Percentiles rank a stretch among this genome's conserved stretches.
Conservation (phyloP, 2,113 vertebrate genomes). For the Poicephalus gulielmi region DNA sequence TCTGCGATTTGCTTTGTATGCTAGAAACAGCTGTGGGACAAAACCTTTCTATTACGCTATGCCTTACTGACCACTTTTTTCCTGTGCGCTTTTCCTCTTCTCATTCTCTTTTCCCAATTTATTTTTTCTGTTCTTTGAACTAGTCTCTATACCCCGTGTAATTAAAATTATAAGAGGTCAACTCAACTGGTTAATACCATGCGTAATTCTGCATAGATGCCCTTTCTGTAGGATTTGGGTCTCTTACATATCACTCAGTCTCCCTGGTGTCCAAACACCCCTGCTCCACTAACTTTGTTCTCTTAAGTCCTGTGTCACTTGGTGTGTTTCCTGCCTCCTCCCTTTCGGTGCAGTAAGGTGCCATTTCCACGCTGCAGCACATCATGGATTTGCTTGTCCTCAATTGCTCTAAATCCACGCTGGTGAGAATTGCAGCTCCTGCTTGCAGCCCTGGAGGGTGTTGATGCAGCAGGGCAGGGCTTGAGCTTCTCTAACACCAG, state of each 20-base stretch:
- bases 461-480: conserved; percentile 30
- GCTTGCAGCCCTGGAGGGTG: neutral
- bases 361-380: neutral
- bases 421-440: neutral
- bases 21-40: neutral
- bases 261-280: neutral
- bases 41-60: neutral
- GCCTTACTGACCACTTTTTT: neutral
- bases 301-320: neutral
- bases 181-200: neutral
- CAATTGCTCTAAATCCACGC: neutral
- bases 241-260: neutral
- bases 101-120: neutral
- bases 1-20: neutral
- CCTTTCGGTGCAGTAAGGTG: neutral
- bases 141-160: neutral
- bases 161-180: neutral
- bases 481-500: conserved; percentile 59
- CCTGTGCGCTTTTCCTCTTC: neutral
- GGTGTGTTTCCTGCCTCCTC: neutral
- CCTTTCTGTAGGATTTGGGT: neutral
- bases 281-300: neutral
- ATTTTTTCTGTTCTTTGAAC: neutral
- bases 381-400: neutral
- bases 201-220: neutral